Evolutionary conservation across 2,797 vertebrate species (phyloP), one percentile per base, ranked within the genome.

Genomic region (Gymnoscopelus braueri): DNA sequence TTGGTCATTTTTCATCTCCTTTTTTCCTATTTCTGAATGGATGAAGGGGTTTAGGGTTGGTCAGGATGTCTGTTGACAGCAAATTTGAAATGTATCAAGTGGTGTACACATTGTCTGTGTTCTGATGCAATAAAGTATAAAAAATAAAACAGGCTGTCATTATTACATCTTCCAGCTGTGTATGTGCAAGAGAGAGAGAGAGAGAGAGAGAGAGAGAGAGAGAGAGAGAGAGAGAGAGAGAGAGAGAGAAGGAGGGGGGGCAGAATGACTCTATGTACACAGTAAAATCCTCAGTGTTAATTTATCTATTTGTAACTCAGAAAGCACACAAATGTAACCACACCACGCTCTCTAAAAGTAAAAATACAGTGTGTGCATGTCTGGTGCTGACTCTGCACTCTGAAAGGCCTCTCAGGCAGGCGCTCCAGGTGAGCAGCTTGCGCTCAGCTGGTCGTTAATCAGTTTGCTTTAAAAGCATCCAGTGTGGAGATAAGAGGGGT

Each of bases 391-490:
- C 44, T 51, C 63, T 55, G 71, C 39, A 44, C 73, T 69, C 66
- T 59, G 78, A 48, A 61, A 44, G 65, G 49, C 57, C 44, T 29
- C 35, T 68, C 52, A 19, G 67, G 60, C 59, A 8, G 49, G 57
- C 63, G 69, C 5, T 15, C 71, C 59, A 8, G 49, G 60, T 61
- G 71, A 9, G 15, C 72, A 63, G 68, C 63, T 65, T n/a, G 1
- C 7, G 39, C 44, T 67, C 59, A 55, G 23, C 13, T 0, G 66
- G 51, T 56, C 49, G 54, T 73, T 73, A 82, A 79, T 63, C 49
- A 67, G 71, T 77, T 75, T 53, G 68, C 76, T 23, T 48, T 24
- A 35, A 86, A 83, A 81, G 70, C 67, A 60, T 68, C 29, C 4
- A 11, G 9, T 0, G 0, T 35, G 6, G 35, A 62, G 57, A 83